Conservation (phyloP, 2,113 vertebrate genomes). For the Nyctereutes procyonoides region DNA sequence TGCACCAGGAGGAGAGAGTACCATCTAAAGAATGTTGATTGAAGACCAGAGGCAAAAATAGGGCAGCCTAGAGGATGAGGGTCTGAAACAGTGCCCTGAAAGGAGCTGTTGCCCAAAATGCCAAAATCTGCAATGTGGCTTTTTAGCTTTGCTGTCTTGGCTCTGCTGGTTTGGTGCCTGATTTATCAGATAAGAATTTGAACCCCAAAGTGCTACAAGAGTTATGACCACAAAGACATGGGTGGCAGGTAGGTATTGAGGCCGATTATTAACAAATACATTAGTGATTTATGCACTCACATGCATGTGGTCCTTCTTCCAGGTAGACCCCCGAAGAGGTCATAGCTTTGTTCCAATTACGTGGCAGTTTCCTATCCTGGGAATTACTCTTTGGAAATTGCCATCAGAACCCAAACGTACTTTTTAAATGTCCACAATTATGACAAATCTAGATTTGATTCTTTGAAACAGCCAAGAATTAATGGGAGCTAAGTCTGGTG, state of each 20-base stretch:
- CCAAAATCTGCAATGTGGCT: background rate
- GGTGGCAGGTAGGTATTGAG: background rate
- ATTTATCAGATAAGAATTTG: background rate
- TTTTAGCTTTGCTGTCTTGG: background rate
- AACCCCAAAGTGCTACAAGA: background rate
- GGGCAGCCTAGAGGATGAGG: background rate
- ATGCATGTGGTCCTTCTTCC: background rate
- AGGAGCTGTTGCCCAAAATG: background rate
- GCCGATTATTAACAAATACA: background rate
- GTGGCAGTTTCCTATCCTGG: slow-evolving; percentile 47
- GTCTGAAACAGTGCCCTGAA: background rate
- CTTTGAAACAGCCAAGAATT: slow-evolving; percentile 58
- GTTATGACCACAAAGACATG: background rate
- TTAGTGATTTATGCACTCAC: background rate
- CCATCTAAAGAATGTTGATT: background rate
- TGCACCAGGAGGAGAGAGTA: background rate
- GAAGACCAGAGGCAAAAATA: background rate
- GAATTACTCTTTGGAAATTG: slow-evolving; percentile 55
- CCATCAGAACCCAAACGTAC: slow-evolving; percentile 24
- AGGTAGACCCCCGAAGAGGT: slow-evolving; percentile 1
- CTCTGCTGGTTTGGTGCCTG: background rate
- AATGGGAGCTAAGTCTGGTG: slow-evolving; percentile 31
- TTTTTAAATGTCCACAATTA: slow-evolving; percentile 66
- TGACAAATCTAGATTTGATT: slow-evolving; percentile 72
- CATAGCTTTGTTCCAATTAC: slow-evolving; percentile 38